A percentile compares a stretch with the other conserved stretches of the same genome.
Conservation (phyloP, 1,140 invertebrate genomes). For the Rhyacophila brunnea region DNA sequence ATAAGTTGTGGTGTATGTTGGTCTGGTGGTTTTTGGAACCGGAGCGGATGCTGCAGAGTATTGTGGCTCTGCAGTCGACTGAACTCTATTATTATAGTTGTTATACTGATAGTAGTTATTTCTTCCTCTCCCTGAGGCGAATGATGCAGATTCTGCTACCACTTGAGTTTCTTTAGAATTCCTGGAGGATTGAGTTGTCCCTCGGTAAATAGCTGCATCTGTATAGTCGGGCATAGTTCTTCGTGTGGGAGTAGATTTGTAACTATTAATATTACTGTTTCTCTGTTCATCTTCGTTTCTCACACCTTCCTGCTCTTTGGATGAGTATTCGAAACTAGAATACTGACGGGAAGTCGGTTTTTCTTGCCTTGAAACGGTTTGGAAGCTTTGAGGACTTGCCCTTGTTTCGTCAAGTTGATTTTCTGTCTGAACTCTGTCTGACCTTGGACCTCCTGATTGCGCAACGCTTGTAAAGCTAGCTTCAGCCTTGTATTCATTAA, state of each 20-base stretch:
- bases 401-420: conserved; percentile 40
- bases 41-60: conserved; percentile 9
- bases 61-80: conserved; percentile 15
- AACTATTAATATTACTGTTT: conserved; percentile 43
- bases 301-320: conserved; percentile 2
- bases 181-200: conserved; percentile 35
- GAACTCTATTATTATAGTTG: conserved; percentile 16
- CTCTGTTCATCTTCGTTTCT: conserved; percentile 36
- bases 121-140: conserved; percentile 59
- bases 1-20: conserved; percentile 31
- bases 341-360: conserved; percentile 24
- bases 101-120: conserved; percentile 23
- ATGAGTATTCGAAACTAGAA: conserved; percentile 25
- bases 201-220: conserved; percentile 42
- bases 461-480: conserved; percentile 42
- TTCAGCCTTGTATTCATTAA: conserved; percentile 33
- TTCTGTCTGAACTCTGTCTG: conserved; percentile 41
- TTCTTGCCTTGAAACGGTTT: conserved; percentile 8
- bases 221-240: conserved; percentile 42
- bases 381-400: conserved; percentile 31
- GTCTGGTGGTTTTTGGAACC: conserved; percentile 44
- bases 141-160: conserved; percentile 71
- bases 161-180: conserved; percentile 66
- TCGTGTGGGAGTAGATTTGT: conserved; percentile 39
- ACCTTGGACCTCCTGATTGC: conserved; percentile 42